Conservation (phyloP, 2,888 invertebrate species). For the Sturmia bella region DNA sequence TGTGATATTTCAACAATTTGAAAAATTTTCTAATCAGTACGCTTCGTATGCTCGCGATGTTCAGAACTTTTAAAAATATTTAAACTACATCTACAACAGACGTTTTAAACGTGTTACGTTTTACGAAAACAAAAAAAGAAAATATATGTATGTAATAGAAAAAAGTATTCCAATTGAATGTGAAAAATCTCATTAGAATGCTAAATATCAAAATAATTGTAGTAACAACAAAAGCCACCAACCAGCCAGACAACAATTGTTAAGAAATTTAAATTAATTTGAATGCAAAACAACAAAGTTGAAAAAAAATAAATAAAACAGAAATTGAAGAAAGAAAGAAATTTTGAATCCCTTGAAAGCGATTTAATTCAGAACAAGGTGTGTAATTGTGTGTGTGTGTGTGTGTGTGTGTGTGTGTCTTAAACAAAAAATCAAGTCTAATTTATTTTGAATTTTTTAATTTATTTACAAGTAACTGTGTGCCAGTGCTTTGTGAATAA, state of each 20-base stretch:
- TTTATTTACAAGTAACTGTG: slow-evolving; percentile 34
- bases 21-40: slow-evolving; percentile 66
- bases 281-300: slow-evolving; percentile 51
- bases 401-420: slow-evolving; percentile 45
- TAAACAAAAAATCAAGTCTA: slow-evolving; percentile 27
- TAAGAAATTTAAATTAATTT: slow-evolving; percentile 50
- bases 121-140: slow-evolving; percentile 27
- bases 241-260: slow-evolving; percentile 14
- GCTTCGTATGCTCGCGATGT: slow-evolving; percentile 57
- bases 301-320: slow-evolving; percentile 23
- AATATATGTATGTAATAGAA: neutral
- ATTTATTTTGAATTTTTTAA: slow-evolving; percentile 39
- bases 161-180: slow-evolving; percentile 47
- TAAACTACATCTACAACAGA: neutral
- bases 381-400: slow-evolving; percentile 49
- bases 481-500: slow-evolving; percentile 1
- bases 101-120: slow-evolving; percentile 31
- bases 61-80: slow-evolving; percentile 48
- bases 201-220: slow-evolving; percentile 30
- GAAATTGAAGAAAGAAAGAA: slow-evolving; percentile 15
- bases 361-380: slow-evolving; percentile 61
- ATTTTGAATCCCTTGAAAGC: slow-evolving; percentile 11
- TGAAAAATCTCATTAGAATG: slow-evolving; percentile 49
- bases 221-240: slow-evolving; percentile 23
- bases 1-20: slow-evolving; percentile 63